Evolutionary conservation across 2,113 vertebrate species (phyloP).

Genomic region (Myotis davidii): DNA sequence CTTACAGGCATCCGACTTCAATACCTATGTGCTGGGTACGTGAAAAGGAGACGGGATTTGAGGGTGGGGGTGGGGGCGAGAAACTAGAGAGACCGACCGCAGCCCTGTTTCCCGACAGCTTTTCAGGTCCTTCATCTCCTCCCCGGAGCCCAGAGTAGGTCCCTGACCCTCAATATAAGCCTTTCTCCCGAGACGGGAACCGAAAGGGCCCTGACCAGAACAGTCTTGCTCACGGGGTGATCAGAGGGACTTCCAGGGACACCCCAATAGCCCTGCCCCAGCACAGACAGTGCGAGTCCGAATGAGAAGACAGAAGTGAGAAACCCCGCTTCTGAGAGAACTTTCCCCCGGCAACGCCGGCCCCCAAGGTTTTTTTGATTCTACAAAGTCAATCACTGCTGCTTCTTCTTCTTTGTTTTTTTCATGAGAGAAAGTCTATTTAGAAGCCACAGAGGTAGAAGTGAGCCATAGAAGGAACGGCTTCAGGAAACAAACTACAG

Average conservation of each 20-base stretch:
- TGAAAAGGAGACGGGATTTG: neutral
- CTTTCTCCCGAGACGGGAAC: neutral
- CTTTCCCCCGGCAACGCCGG: neutral
- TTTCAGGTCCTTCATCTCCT: neutral
- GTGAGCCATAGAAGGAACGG: neutral
- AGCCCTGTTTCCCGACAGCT: neutral
- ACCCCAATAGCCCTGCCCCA: neutral
- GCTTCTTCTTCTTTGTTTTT: neutral
- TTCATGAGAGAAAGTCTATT: neutral
- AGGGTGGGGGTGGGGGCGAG: neutral
- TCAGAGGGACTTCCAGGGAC: neutral
- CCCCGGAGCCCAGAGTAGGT: neutral
- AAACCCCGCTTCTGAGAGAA: neutral
- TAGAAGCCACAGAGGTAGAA: neutral
- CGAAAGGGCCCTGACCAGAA: neutral
- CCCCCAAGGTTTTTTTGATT: neutral
- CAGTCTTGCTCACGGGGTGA: neutral
- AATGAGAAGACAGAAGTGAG: neutral
- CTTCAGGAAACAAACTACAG: neutral
- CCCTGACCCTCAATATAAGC: neutral
- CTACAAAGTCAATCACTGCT: neutral
- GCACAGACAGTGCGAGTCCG: neutral
- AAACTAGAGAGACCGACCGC: neutral
- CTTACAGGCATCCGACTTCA: neutral
- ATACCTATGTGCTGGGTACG: neutral